Percentiles rank a stretch among this genome's conserved stretches.
Conservation (phyloP, 2,888 invertebrate genomes). For the Apamea crenata region DNA sequence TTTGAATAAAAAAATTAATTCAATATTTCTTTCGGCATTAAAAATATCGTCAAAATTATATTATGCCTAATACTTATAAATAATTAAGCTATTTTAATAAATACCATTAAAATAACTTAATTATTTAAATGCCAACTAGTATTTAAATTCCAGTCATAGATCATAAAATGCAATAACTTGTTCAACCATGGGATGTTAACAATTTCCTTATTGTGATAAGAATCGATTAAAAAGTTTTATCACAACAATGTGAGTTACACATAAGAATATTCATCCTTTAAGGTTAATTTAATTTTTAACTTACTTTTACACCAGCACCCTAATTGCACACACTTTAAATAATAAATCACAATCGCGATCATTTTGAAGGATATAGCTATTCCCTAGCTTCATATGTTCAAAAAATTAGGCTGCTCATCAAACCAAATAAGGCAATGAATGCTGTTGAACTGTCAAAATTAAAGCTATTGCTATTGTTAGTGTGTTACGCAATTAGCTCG, state of each 20-base stretch:
- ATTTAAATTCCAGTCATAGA: not conserved
- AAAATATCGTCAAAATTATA: too few species aligned
- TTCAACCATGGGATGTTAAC: not conserved
- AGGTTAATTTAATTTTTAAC: conserved; percentile 1
- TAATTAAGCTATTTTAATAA: not conserved
- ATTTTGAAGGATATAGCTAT: too few species aligned
- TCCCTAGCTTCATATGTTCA: too few species aligned
- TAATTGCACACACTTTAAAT: too few species aligned
- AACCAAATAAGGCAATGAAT: too few species aligned
- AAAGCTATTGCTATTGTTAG: not conserved
- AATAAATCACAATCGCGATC: too few species aligned
- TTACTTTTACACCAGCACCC: not conserved
- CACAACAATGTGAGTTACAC: not conserved
- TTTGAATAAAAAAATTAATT: not conserved
- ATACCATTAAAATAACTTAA: not conserved
- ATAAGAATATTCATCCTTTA: not conserved
- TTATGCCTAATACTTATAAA: too few species aligned
- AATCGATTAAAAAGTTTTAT: not conserved
- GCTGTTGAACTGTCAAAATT: not conserved
- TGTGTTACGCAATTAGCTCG: not conserved
- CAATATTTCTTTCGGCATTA: too few species aligned
- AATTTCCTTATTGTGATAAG: not conserved
- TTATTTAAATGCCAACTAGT: conserved; percentile 5
- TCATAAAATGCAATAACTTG: conserved; percentile 1
- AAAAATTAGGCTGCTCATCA: too few species aligned